Percentiles rank a stretch among this genome's conserved stretches.
Conservation (phyloP, 1,140 invertebrate genomes). For the Coboldia fuscipes region DNA sequence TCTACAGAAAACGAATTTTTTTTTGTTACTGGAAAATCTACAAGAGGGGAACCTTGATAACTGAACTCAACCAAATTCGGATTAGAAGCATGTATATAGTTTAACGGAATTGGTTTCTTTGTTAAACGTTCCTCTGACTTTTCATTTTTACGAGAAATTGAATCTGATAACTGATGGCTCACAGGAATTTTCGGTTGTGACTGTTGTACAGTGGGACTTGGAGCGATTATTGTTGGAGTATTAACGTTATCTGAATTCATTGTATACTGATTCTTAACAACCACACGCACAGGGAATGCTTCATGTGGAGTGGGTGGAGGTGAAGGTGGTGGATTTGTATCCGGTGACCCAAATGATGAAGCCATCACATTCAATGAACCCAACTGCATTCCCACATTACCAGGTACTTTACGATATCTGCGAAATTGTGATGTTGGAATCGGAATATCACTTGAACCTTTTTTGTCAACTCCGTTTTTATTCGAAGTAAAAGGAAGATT, state of each 20-base stretch:
- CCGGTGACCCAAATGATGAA: slow-evolving; percentile 6
- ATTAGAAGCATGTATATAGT: slow-evolving; percentile 41
- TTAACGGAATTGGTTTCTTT: slow-evolving; percentile 24
- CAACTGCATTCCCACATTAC: slow-evolving; percentile 18
- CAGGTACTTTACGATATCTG: slow-evolving; percentile 40
- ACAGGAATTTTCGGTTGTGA: neutral
- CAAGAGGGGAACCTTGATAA: no score
- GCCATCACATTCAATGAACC: slow-evolving; percentile 7
- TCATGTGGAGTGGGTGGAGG: slow-evolving; percentile 10
- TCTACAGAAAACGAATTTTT: slow-evolving; percentile 11
- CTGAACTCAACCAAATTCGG: slow-evolving; percentile 37
- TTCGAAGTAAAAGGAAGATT: slow-evolving; percentile 20
- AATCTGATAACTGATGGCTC: neutral
- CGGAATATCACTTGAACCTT: slow-evolving; percentile 34
- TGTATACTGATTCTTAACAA: no score
- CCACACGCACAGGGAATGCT: no score
- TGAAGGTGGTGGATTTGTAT: slow-evolving; percentile 11
- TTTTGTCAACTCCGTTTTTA: slow-evolving; percentile 16
- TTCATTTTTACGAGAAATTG: slow-evolving; percentile 2
- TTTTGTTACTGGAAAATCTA: slow-evolving; percentile 22
- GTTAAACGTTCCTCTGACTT: slow-evolving; percentile 10
- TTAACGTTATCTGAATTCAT: neutral
- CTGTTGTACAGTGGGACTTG: slow-evolving; percentile 7
- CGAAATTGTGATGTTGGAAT: slow-evolving; percentile 57
- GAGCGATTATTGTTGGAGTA: neutral